phyloP scores from a whole-genome alignment of 2,797 vertebrate genomes.

The Gymnocypris eckloni region DNA sequence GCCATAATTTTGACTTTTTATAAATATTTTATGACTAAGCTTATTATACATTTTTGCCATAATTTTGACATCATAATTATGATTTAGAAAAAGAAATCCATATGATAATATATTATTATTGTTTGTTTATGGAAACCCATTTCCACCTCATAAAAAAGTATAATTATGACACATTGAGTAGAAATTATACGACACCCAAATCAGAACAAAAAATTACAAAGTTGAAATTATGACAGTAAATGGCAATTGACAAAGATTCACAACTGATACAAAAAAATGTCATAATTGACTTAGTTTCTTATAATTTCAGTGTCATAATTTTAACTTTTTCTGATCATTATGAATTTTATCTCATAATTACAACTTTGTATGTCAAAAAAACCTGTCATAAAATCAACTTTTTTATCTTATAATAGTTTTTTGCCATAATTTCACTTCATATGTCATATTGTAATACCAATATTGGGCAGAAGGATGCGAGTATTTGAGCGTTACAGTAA shows the following conservation, averaged over 20 bases:
- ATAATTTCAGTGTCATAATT: too few species aligned
- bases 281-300: too few species aligned
- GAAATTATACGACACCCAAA: too few species aligned
- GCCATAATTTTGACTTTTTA: background rate
- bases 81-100: background rate
- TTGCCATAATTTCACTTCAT: too few species aligned
- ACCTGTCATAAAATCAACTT: too few species aligned
- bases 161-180: background rate
- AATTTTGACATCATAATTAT: background rate
- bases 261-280: too few species aligned
- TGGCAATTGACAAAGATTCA: background rate
- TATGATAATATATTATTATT: background rate
- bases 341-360: too few species aligned
- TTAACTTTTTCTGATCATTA: too few species aligned
- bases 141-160: background rate
- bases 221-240: background rate
- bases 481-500: conserved; percentile 32
- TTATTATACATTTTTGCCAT: too few species aligned
- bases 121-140: background rate
- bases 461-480: conserved; percentile 11
- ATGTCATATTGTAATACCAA: too few species aligned
- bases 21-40: background rate
- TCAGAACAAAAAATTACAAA: too few species aligned
- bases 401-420: too few species aligned
- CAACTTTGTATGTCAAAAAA: background rate